Evolutionary conservation across 2,888 invertebrate genomes (phyloP), one percentile per base, ranked within the genome.

Genomic region (Lissocephala sabroskyi): DNA sequence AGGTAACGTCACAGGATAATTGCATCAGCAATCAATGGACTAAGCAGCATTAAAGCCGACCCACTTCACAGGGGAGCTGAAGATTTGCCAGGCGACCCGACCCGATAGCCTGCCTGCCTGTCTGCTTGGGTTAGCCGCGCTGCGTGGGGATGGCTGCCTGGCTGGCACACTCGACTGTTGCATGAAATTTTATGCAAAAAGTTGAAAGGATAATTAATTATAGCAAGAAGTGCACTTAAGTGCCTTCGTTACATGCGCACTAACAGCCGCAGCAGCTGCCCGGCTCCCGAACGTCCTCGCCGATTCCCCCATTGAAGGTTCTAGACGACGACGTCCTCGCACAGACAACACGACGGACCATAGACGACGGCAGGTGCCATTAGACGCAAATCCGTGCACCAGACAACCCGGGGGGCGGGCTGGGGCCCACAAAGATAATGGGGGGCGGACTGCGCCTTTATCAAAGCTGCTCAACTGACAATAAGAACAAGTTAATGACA

Each of bases 151-250:
- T n/a, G 23, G 23, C 23, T 23, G 23, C 35, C 35, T 14, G 13
- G 16, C 14, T 35, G 35, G 14, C 35, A 40, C 41, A 45, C 53
- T 52, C 57, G 63, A 54, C 62, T 70, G 75, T 64, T 68, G 74
- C 62, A 74, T 70, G 63, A 64, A 70, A 71, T 74, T 71, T 74
- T 74, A 71, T 71, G 71, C 71, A 63, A 67, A 74, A 75, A 65
- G 71, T 73, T 61, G 65, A 67, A 63, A 74, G 71, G 73, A 73
- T 76, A 79, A 79, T 78, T 73, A 78, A 80, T 80, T 79, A 78
- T 73, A 78, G 65, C 74, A 75, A 79, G 79, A 78, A 79, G 71
- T 76, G 74, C 74, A 73, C 77, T 73, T 76, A 70, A 65, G 71
- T 76, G 67, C 70, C 68, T 70, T 70, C 59, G 66, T 64, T 70